These are phyloP conservation scores for Pandemis cinnamomeana DNA, from an alignment of 2,888 invertebrate genomes.

Conservation along the genomic window DNA sequence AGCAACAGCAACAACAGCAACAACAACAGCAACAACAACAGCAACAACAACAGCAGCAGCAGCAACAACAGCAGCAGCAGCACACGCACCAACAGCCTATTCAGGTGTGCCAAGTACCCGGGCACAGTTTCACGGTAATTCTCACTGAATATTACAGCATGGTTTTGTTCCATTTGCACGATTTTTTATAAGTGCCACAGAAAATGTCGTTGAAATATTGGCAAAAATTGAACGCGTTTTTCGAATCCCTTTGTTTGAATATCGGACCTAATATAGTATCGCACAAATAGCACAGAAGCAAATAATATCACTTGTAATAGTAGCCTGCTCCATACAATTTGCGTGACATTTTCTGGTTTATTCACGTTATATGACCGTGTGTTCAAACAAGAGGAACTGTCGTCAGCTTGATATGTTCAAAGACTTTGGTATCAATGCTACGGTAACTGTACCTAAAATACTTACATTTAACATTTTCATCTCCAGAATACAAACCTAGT, in stretches of 20 bases:
- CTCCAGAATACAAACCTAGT: slow-evolving; percentile 77
- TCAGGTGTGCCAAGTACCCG: slow-evolving; percentile 83
- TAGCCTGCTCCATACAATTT: too few relatives aligned
- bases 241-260: too few relatives aligned
- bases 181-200: not conserved
- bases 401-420: too few relatives aligned
- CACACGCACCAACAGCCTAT: slow-evolving; percentile 81
- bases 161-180: not conserved
- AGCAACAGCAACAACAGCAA: slow-evolving; percentile 59
- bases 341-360: too few relatives aligned
- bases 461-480: not conserved
- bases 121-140: slow-evolving; percentile 82
- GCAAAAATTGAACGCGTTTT: not conserved
- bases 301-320: too few relatives aligned
- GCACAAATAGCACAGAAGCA: too few relatives aligned
- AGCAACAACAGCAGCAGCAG: slow-evolving; percentile 63
- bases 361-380: too few relatives aligned
- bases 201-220: not conserved
- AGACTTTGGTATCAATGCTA: too few relatives aligned
- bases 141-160: slow-evolving; percentile 44
- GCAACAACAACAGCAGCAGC: slow-evolving; percentile 73
- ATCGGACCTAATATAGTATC: too few relatives aligned
- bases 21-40: slow-evolving; percentile 74
- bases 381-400: too few relatives aligned
- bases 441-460: not conserved